phyloP scores from a whole-genome alignment of 2,797 vertebrate species.

The Megaceryle alcyon region DNA sequence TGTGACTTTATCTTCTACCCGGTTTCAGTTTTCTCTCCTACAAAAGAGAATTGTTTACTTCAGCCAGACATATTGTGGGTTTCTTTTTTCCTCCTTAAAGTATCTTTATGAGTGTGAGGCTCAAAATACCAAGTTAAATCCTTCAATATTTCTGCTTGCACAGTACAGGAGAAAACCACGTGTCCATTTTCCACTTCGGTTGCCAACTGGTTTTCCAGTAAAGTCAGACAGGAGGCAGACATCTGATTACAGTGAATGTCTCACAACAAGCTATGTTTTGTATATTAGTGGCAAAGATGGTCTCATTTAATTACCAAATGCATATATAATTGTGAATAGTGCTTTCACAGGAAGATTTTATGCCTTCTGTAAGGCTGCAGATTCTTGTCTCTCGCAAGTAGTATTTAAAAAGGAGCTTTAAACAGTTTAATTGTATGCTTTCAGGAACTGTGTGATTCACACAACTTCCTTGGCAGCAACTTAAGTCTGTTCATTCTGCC shows the following conservation, averaged over 20 bases:
- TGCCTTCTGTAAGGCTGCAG: background rate
- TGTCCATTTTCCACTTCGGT: conserved; percentile 50
- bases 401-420: conserved; percentile 2
- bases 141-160: conserved; percentile 4
- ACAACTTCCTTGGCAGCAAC: conserved; percentile 39
- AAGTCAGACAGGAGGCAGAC: conserved; percentile 35
- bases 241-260: conserved; percentile 18
- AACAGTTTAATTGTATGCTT: conserved; percentile 31
- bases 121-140: conserved; percentile 33
- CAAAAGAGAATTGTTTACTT: background rate
- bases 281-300: background rate
- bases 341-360: conserved; percentile 8
- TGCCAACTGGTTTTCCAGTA: conserved; percentile 58
- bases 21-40: background rate
- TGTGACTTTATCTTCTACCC: background rate
- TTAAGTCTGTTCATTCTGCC: conserved; percentile 40
- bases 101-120: background rate
- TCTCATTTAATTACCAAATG: conserved; percentile 24
- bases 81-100: background rate
- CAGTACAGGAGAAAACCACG: conserved; percentile 42
- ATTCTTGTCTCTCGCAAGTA: background rate
- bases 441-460: conserved; percentile 33
- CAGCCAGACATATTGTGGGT: background rate
- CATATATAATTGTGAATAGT: conserved; percentile 19
- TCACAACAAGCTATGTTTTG: conserved; percentile 36